Evolutionary conservation across 1,140 invertebrate species (phyloP).

Genomic region (Patella vulgata): DNA sequence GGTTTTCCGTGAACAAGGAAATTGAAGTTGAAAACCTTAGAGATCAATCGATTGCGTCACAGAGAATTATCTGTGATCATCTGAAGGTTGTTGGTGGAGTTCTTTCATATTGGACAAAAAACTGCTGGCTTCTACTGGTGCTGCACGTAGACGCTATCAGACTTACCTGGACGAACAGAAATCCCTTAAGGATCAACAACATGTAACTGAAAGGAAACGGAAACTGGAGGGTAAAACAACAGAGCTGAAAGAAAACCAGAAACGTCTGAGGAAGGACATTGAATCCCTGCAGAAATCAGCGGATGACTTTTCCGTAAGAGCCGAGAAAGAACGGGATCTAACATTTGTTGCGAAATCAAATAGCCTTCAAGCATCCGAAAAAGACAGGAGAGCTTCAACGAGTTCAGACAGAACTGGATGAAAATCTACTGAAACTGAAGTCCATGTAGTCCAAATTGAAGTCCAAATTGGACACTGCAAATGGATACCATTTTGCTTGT

Average conservation of each 20-base stretch:
- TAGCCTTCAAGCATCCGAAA: not conserved
- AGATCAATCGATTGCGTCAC: conserved; percentile 32
- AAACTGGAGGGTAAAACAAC: not conserved
- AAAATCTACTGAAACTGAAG: too few relatives aligned
- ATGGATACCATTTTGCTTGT: too few relatives aligned
- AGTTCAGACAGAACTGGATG: too few relatives aligned
- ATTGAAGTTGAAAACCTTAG: conserved; percentile 37
- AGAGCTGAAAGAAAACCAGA: conserved; percentile 2
- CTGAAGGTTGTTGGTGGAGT: conserved; percentile 17
- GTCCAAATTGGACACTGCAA: too few relatives aligned
- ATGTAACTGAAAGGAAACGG: conserved; percentile 28
- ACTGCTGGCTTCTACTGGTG: conserved; percentile 5
- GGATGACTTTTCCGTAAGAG: conserved; percentile 13
- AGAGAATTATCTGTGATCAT: conserved; percentile 30
- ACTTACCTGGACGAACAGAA: conserved; percentile 11
- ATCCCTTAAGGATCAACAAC: not conserved
- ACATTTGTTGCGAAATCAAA: conserved; percentile 2
- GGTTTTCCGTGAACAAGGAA: conserved; percentile 43
- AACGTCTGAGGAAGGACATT: conserved; percentile 1
- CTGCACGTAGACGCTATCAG: conserved; percentile 15
- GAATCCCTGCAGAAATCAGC: conserved; percentile 1
- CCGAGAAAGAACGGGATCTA: not conserved
- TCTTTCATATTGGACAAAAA: conserved; percentile 9
- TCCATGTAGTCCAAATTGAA: too few relatives aligned
- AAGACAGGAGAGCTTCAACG: not conserved